Evolutionary conservation across 2,797 vertebrate species (phyloP).

Genomic region (Masticophis lateralis): DNA sequence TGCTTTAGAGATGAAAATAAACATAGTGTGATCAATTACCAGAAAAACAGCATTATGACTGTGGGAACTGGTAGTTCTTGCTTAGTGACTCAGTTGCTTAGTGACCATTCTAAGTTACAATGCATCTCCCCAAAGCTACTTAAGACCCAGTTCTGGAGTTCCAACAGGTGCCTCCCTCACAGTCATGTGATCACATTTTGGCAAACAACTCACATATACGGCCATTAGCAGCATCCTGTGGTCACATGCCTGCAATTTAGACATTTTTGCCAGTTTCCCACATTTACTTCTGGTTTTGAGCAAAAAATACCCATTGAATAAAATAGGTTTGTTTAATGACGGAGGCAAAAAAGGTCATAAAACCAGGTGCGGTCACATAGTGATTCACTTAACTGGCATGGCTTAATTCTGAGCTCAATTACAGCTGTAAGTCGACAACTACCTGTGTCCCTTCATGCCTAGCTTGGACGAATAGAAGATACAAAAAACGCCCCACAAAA

Average conservation of each 20-base stretch:
- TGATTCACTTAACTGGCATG: not conserved
- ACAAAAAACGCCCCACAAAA: not conserved
- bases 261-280: not conserved
- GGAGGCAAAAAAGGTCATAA: not conserved
- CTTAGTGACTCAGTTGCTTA: not conserved
- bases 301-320: not conserved
- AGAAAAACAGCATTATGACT: not conserved
- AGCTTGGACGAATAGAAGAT: not conserved
- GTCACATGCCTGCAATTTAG: not conserved
- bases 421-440: not conserved
- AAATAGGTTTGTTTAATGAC: not conserved
- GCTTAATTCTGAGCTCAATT: not conserved
- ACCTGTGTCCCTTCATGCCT: not conserved
- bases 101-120: not conserved
- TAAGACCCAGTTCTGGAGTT: not conserved
- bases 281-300: not conserved
- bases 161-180: not conserved
- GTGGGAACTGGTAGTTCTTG: not conserved
- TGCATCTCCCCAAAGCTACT: not conserved
- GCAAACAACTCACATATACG: not conserved
- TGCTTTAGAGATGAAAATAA: not conserved
- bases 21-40: not conserved
- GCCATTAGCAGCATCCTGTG: not conserved
- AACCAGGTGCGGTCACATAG: not conserved
- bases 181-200: not conserved